Conservation (phyloP, 2,113 vertebrate species). For the Vidua chalybeata region DNA sequence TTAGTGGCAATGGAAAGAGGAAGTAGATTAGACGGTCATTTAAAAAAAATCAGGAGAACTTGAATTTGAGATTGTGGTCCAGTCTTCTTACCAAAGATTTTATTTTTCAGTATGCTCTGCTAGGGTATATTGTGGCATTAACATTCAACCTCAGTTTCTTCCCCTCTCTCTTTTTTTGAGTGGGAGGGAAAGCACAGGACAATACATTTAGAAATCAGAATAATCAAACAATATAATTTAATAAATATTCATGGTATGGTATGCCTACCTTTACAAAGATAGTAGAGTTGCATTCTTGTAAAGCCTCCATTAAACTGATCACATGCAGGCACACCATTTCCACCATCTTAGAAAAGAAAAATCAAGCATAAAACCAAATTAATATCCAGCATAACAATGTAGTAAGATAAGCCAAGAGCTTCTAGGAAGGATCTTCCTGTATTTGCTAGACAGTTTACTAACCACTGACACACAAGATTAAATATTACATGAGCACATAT, state of each 20-base stretch:
- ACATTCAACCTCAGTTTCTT: neutral
- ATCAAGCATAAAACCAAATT: neutral
- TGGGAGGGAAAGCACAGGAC: neutral
- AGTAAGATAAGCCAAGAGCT: neutral
- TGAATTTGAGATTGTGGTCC: neutral
- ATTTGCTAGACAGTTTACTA: neutral
- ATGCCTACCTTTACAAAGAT: conserved; percentile 96
- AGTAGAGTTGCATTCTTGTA: conserved; percentile 98
- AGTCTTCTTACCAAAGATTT: neutral
- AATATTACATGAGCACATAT: neutral
- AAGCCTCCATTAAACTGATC: conserved; percentile 97
- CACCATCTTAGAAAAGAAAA: conserved; percentile 88
- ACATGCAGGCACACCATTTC: conserved; percentile 99
- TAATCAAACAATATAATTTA: neutral
- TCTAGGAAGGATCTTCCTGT: neutral
- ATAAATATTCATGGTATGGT: neutral
- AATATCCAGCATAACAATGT: neutral
- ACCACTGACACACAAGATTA: neutral
- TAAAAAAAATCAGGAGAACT: neutral
- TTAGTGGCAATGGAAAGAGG: neutral
- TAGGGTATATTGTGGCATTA: neutral
- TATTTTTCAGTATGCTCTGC: neutral
- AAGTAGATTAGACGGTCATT: neutral
- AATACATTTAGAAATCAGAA: neutral
- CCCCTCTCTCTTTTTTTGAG: neutral